phyloP scores from a whole-genome alignment of 2,888 invertebrate species.

The Lypha dubia region DNA sequence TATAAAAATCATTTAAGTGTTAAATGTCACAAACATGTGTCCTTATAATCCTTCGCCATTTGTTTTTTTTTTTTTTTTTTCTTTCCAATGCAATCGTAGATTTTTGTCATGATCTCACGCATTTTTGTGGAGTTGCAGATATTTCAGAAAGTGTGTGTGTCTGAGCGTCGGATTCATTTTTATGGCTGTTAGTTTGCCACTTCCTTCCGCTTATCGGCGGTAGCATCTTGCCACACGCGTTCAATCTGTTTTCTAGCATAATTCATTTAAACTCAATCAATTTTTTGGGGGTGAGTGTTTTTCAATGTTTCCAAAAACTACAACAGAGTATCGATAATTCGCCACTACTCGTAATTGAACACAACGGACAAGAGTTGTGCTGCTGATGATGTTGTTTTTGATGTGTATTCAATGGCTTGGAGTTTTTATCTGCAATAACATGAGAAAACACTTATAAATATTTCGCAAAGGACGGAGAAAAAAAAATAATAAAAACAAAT shows the following conservation, averaged over 20 bases:
- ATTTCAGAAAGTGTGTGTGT: not conserved
- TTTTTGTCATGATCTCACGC: constrained; percentile 36
- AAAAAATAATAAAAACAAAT: constrained; percentile 2
- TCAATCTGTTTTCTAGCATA: constrained; percentile 25
- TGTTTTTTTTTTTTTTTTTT: constrained; percentile 19
- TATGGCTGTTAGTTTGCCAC: constrained; percentile 33
- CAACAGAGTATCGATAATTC: constrained; percentile 41
- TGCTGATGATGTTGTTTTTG: constrained; percentile 3
- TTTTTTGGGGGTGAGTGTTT: constrained; percentile 41
- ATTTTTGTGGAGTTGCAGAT: constrained; percentile 38
- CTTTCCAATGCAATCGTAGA: constrained; percentile 31
- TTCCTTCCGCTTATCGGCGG: constrained; percentile 61
- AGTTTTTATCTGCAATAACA: constrained; percentile 54
- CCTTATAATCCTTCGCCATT: not conserved
- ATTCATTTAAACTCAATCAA: constrained; percentile 26
- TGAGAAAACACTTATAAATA: constrained; percentile 61
- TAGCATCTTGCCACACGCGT: constrained; percentile 51
- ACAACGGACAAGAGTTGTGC: constrained; percentile 5
- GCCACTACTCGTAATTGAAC: constrained; percentile 9
- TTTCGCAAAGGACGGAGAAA: not conserved
- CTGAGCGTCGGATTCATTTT: not conserved
- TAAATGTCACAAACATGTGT: constrained; percentile 53
- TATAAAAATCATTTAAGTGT: constrained; percentile 56
- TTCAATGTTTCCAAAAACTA: constrained; percentile 23
- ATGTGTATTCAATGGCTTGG: constrained; percentile 11